Evolutionary conservation across 2,888 invertebrate genomes (phyloP).

Genomic region (Pheosia tremula): DNA sequence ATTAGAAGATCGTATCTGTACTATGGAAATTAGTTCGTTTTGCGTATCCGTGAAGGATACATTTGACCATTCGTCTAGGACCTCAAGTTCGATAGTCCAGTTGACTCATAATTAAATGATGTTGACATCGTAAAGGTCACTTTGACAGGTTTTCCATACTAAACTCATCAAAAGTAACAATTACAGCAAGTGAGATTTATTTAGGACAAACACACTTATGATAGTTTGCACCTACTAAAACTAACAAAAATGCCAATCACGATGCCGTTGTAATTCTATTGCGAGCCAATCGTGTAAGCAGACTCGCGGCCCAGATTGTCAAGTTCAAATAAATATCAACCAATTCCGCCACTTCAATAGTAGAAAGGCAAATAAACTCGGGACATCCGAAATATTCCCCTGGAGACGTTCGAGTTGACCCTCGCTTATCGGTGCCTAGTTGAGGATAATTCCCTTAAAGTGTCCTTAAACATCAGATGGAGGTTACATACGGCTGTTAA

Average conservation of each 20-base stretch:
- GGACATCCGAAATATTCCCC: slow-evolving; percentile 3
- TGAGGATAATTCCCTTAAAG: slow-evolving; percentile 13
- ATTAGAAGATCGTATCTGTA: slow-evolving; percentile 6
- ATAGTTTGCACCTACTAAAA: too few species aligned
- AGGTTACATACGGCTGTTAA: slow-evolving; percentile 1
- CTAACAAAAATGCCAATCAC: too few species aligned
- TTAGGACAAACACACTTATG: too few species aligned
- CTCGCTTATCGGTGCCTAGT: slow-evolving; percentile 10
- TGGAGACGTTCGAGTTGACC: slow-evolving; percentile 1
- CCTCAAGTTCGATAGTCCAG: too few species aligned
- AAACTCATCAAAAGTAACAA: too few species aligned
- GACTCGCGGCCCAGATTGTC: neutral
- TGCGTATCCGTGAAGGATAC: neutral
- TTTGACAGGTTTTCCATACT: too few species aligned
- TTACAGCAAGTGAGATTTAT: too few species aligned
- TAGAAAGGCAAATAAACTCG: slow-evolving; percentile 4
- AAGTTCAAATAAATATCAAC: neutral
- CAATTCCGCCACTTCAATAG: neutral
- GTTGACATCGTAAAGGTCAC: too few species aligned
- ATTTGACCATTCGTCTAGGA: neutral
- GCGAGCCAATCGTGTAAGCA: too few species aligned
- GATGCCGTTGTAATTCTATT: too few species aligned
- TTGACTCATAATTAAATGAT: too few species aligned
- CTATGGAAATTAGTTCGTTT: slow-evolving; percentile 1
- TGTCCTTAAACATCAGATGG: slow-evolving; percentile 6